These are phyloP conservation scores for Corythoichthys haematopterus DNA, from an alignment of 2,113 vertebrate genomes.

Conservation along the genomic window DNA sequence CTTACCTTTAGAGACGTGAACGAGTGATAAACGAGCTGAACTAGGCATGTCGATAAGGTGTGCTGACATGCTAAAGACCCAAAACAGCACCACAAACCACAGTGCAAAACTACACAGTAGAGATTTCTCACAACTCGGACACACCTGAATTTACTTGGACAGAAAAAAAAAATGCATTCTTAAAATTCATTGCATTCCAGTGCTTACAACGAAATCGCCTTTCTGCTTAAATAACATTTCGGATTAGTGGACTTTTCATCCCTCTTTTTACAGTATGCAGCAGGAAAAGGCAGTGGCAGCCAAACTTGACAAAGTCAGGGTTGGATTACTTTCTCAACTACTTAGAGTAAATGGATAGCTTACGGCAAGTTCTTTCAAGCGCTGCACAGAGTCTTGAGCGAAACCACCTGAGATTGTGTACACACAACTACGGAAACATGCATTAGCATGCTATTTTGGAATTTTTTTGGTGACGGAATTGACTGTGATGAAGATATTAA, in stretches of 20 bases:
- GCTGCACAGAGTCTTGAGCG: not conserved
- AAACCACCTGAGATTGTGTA: not conserved
- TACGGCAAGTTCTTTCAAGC: slow-evolving; percentile 1
- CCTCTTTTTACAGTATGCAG: slow-evolving; percentile 3
- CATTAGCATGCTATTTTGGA: slow-evolving; percentile 3
- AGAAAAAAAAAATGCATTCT: slow-evolving; percentile 34
- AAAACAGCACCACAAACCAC: slow-evolving; percentile 9
- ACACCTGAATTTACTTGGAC: not conserved
- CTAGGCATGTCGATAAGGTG: slow-evolving; percentile 13
- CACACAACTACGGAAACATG: slow-evolving; percentile 6
- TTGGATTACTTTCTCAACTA: slow-evolving; percentile 18
- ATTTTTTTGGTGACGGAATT: not conserved
- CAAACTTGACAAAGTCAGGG: slow-evolving; percentile 22
- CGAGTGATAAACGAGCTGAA: not conserved
- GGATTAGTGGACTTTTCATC: slow-evolving; percentile 49
- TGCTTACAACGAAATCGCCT: slow-evolving; percentile 35
- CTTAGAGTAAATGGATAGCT: slow-evolving; percentile 5
- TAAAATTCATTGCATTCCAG: slow-evolving; percentile 50
- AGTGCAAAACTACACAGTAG: slow-evolving; percentile 10
- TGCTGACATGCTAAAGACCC: slow-evolving; percentile 9
- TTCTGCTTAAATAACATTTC: slow-evolving; percentile 32
- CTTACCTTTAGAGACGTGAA: slow-evolving; percentile 18
- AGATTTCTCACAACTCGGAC: not conserved
- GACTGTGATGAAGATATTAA: not conserved
- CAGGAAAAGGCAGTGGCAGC: slow-evolving; percentile 18